phyloP scores from a whole-genome alignment of 2,888 invertebrate genomes.

The Amphipyra berbera region DNA sequence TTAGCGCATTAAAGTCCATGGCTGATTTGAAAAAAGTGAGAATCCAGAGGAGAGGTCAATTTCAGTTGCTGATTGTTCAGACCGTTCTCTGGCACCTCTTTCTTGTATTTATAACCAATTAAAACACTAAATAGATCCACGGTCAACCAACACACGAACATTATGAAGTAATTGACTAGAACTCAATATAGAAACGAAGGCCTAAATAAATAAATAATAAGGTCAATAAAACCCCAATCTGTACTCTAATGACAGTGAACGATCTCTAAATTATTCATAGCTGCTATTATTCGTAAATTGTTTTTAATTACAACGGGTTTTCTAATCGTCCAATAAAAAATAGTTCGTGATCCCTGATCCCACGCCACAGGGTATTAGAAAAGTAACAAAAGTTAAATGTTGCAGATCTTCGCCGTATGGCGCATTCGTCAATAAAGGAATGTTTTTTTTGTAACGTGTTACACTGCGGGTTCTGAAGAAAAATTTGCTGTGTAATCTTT shows the following conservation, averaged over 20 bases:
- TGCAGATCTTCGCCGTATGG: slow-evolving; percentile 76
- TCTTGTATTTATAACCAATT: slow-evolving; percentile 16
- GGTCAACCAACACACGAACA: slow-evolving; percentile 44
- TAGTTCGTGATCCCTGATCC: slow-evolving; percentile 70
- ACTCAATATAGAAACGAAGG: slow-evolving; percentile 58
- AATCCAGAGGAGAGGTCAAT: too few species aligned
- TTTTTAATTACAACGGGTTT: slow-evolving; percentile 68
- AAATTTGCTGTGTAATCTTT: slow-evolving; percentile 13
- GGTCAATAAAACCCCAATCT: slow-evolving; percentile 68
- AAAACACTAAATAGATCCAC: slow-evolving; percentile 29
- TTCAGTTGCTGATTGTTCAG: not conserved
- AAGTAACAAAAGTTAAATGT: slow-evolving; percentile 78
- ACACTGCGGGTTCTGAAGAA: slow-evolving; percentile 69
- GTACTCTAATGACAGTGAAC: slow-evolving; percentile 69
- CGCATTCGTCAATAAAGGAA: slow-evolving; percentile 69
- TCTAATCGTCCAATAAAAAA: slow-evolving; percentile 62
- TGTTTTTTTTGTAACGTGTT: slow-evolving; percentile 60
- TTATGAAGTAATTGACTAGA: slow-evolving; percentile 59
- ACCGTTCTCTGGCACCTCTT: slow-evolving; percentile 19
- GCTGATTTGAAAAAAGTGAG: too few species aligned
- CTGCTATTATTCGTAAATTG: slow-evolving; percentile 67
- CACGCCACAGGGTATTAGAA: slow-evolving; percentile 76
- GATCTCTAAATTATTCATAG: slow-evolving; percentile 70
- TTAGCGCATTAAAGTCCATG: too few species aligned
- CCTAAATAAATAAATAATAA: slow-evolving; percentile 71